Percentiles rank a stretch among this genome's conserved stretches.
Evolutionary conservation across 2,888 invertebrate genomes (phyloP).

Genomic region (Drosophila basisetae): DNA sequence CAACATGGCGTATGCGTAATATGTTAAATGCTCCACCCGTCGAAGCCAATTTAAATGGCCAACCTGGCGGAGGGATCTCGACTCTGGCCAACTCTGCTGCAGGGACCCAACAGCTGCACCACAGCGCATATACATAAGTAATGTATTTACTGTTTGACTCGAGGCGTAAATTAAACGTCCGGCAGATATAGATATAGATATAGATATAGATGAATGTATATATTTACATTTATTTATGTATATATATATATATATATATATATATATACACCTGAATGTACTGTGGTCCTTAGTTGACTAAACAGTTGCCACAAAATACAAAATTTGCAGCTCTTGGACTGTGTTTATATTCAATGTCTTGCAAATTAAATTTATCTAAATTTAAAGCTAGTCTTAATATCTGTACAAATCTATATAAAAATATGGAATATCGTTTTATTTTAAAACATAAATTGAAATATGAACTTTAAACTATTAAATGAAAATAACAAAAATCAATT

Average conservation of each 20-base stretch:
- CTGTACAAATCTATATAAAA: not conserved
- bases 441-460: not conserved
- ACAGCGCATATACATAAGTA: slow-evolving; percentile 42
- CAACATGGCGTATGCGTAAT: slow-evolving; percentile 66
- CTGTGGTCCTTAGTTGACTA: not conserved
- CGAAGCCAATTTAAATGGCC: slow-evolving; percentile 41
- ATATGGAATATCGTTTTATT: not conserved
- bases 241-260: not conserved
- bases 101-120: not conserved
- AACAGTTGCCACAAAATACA: not conserved
- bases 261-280: not conserved
- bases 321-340: not conserved
- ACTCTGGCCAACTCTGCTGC: not conserved
- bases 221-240: not conserved
- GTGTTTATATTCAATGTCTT: not conserved
- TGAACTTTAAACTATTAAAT: not conserved
- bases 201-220: not conserved
- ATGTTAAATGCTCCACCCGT: slow-evolving; percentile 51
- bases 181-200: slow-evolving; percentile 18
- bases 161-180: slow-evolving; percentile 67
- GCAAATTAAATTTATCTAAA: too few relatives aligned
- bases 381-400: not conserved
- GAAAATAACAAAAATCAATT: not conserved
- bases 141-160: slow-evolving; percentile 64
- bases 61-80: slow-evolving; percentile 10